Evolutionary conservation across 2,113 vertebrate species (phyloP).

Genomic region (Neolamprologus devosi): DNA sequence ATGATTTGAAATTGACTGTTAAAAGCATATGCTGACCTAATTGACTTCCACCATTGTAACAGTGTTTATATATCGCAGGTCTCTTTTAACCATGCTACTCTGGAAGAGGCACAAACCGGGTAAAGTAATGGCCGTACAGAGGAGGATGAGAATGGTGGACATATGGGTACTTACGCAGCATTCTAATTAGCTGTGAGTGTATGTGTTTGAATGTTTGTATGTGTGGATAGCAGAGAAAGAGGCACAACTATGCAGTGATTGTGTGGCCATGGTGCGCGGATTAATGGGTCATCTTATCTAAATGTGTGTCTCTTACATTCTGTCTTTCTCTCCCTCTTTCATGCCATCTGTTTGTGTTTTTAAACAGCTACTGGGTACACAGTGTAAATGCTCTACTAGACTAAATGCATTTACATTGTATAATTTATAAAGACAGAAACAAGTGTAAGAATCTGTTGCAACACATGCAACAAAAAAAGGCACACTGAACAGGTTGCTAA

Average conservation of each 20-base stretch:
- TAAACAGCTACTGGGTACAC: neutral
- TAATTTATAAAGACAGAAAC: neutral
- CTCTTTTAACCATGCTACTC: neutral
- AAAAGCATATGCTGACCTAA: neutral
- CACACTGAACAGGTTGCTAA: neutral
- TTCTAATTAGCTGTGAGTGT: slow-evolving; percentile 27
- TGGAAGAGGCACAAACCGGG: neutral
- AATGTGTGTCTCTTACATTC: neutral
- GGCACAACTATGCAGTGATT: neutral
- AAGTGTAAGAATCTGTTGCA: neutral
- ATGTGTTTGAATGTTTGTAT: neutral
- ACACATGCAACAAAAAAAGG: neutral
- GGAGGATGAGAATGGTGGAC: slow-evolving; percentile 6
- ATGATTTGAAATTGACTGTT: neutral
- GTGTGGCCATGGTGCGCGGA: neutral
- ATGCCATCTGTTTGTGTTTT: slow-evolving; percentile 8
- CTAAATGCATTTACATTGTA: neutral
- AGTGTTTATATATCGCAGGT: neutral
- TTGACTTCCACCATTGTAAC: neutral
- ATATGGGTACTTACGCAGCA: slow-evolving; percentile 22
- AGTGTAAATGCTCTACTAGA: neutral
- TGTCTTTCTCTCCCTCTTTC: neutral
- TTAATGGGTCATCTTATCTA: slow-evolving; percentile 36
- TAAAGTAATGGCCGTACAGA: neutral
- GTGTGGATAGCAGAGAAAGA: neutral